Evolutionary conservation across 1,140 invertebrate species (phyloP), one percentile per base, ranked within the genome.

Genomic region (Aethina tumida): DNA sequence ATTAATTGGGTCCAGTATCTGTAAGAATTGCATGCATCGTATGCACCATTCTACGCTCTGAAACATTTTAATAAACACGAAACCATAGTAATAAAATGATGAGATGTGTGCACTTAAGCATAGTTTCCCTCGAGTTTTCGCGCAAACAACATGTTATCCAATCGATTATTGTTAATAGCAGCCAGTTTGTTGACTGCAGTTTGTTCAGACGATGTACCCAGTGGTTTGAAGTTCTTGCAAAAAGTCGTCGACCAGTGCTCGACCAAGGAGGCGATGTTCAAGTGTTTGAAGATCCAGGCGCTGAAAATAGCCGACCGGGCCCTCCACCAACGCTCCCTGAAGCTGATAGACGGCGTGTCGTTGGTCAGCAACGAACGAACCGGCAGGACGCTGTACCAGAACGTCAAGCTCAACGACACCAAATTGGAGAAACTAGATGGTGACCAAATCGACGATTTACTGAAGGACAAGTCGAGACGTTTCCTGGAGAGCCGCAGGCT

Each of bases 201-300:
- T n/a, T 24, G 22, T 24, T 24, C 8, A 9, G 15, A 22, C 12
- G 24, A n/a, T 3, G 10, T 17, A 27, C 10, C n/a, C 21, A 34
- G 22, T 16, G 39, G 39, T 12, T 37, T 24, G 12, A 30, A 24
- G 30, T 7, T 42, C 26, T 21, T 37, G 3, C 20, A 22, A 12
- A 35, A 29, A 8, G 39, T 40, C 7, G 41, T 43, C 46, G 63
- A 67, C 20, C 68, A 74, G 39, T 82, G 79, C 54, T 66, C 70
- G 34, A 58, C 65, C 19, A 69, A 69, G 19, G 62, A 73, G 40
- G 71, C 79, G 44, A 63, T 76, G 20, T 54, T 77, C 32, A 75
- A 73, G 58, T 82, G 78, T 53, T 66, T 79, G 36, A 80, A 81
- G 58, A 60, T 78, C 5, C 73, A 77, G 52, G 75, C 74, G 0